Base-by-base conservation (phyloP, 2,113 vertebrate species). In the Myxocyprinus asiaticus region DNA sequence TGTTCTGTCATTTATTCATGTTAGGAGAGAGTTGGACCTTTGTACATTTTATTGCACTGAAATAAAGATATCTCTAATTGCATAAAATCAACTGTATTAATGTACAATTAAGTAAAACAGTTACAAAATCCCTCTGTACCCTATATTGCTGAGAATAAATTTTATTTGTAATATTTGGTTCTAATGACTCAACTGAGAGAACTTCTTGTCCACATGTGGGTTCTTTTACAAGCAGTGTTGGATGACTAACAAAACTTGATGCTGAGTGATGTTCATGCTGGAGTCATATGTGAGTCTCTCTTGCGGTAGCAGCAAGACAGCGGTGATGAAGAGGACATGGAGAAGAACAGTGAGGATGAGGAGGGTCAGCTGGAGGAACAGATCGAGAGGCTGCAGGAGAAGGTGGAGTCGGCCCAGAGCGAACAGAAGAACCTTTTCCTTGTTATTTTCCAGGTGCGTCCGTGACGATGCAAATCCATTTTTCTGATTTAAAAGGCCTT, bases 361-460 rank as follows among this genome's bases (percentile, higher is more conserved):
- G 96, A 97, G 43, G 95, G 95, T 1, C 96, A 96, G 0, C 87
- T 99, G 14, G 97, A 98, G 85, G 97, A 98, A 76, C 96, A 98
- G 88, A 98, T 98, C 78, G 98, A 99, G 74, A 92, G 94, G 70
- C 91, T 98, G 66, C 97, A 99, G 88, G 98, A 99, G 82, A 98
- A 97, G 81, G 97, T 98, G 10, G 97, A 99, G 77, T 95, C 96
- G 0, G 98, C 98, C 5, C 98, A 99, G 92, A 99, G 97, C 3
- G 97, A 99, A 82, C 98, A 99, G 76, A 99, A 99, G 90, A 99
- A 99, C 85, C 97, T 99, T 72, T 99, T 99, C 89, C 95, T 98
- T 14, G 96, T 98, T 83, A 98, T 99, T 90, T 99, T 99, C 87
- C 97, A 98, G 97, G 97, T 98, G 89, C 78, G 10, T 33, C 22